Evolutionary conservation across 2,113 vertebrate genomes (phyloP), one percentile per base, ranked within the genome.

Genomic region (Sciurus niger): DNA sequence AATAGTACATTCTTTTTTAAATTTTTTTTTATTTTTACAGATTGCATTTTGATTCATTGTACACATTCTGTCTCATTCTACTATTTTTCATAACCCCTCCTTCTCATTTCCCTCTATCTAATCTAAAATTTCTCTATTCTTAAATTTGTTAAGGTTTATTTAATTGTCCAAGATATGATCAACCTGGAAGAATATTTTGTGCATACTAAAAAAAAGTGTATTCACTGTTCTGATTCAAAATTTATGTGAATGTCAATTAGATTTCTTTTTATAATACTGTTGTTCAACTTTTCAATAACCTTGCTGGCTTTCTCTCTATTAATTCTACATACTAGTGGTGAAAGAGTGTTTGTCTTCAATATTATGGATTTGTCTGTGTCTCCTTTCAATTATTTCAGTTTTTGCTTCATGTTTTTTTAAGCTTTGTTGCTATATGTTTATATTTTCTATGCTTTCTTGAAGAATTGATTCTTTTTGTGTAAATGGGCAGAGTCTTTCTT

Each of bases 351-450:
- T 32, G 6, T 60, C 9, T 63, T n/a, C 72, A 53, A 20, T 8
- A 43, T 25, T 83, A 34, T 20, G 40, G 28, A 77, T 72, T 87
- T 93, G 18, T 30, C 30, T 53, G 20, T 22, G 76, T 87, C 30
- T 88, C 16, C 25, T 76, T 93, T 76, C 22, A 67, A n/a, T 86
- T 76, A 25, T 82, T 43, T 53, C 10, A n/a, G 16, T 53, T 92
- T 96, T 88, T 88, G 51, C 53, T 43, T 88, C 34, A 63, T 92
- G 51, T 60, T 91, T 88, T 94, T 67, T 92, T 22, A 88, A 46
- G 32, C 9, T 87, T 40, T 77, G 34, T 51, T 87, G 8, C 32
- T 32, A 70, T 53, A 53, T 17, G 53, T 53, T 53, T 53, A 53
- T 53, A 53, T 53, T 53, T 22, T 18, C 13, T 72, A 46, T 48